Conservation (phyloP, 2,113 vertebrate genomes). For the Cardinalis cardinalis region DNA sequence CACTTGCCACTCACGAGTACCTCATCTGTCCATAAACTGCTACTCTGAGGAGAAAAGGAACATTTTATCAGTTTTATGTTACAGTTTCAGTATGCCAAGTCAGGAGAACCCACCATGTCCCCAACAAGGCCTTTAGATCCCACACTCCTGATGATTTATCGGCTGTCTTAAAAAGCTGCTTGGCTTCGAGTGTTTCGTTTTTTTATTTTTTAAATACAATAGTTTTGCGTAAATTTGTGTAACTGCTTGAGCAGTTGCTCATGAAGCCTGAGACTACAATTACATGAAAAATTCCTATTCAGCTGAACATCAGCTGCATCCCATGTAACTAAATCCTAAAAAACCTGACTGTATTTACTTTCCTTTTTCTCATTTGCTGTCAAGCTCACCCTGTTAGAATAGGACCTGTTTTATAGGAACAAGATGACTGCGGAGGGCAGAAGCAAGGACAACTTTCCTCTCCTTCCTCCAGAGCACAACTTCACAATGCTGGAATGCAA, state of each 20-base stretch:
- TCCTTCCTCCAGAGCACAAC: not conserved
- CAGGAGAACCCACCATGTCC: not conserved
- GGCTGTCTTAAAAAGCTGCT: not conserved
- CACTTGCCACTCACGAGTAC: not conserved
- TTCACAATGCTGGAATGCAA: not conserved
- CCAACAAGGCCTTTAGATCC: not conserved
- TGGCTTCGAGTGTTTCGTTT: not conserved
- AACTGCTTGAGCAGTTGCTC: not conserved
- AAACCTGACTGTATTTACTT: not conserved
- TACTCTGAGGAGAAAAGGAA: not conserved
- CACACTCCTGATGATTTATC: not conserved
- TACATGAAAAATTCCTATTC: not conserved
- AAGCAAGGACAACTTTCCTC: not conserved
- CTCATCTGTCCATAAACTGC: not conserved
- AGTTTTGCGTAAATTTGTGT: not conserved
- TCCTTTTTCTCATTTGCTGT: not conserved
- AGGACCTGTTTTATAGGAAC: not conserved
- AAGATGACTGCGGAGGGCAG: not conserved
- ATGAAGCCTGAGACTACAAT: not conserved
- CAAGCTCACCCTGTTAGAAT: not conserved
- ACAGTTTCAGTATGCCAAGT: not conserved
- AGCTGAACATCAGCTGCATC: conserved; percentile 22
- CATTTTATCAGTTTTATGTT: not conserved
- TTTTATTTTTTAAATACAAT: not conserved
- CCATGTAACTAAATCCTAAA: not conserved